These are phyloP conservation scores for Hemithea aestivaria DNA, from an alignment of 2,888 invertebrate genomes.

Conservation along the genomic window DNA sequence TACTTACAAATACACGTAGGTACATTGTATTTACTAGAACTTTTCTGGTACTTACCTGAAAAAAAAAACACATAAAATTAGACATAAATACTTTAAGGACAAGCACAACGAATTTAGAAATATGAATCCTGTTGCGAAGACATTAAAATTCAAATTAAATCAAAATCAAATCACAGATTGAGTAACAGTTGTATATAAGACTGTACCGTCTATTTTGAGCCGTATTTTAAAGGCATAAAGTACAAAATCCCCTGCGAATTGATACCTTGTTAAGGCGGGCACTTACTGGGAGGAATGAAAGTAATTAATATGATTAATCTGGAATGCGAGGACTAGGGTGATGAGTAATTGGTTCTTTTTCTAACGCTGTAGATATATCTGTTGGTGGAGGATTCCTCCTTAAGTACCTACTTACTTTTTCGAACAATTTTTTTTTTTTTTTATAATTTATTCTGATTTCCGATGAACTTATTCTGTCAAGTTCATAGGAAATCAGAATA, in stretches of 20 bases:
- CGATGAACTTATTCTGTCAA: too few relatives aligned
- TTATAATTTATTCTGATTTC: too few relatives aligned
- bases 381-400: too few relatives aligned
- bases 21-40: neutral
- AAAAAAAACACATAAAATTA: neutral
- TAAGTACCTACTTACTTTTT: too few relatives aligned
- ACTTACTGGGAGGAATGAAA: slow-evolving; percentile 49
- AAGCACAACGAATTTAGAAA: neutral
- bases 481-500: too few relatives aligned
- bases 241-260: slow-evolving; percentile 7
- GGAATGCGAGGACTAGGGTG: slow-evolving; percentile 46
- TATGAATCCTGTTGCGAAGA: too few relatives aligned
- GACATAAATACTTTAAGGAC: neutral
- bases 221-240: slow-evolving; percentile 4
- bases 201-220: neutral
- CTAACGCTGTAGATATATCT: slow-evolving; percentile 14
- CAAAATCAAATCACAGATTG: slow-evolving; percentile 1
- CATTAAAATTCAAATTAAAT: too few relatives aligned
- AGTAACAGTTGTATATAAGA: slow-evolving; percentile 1
- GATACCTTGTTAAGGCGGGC: slow-evolving; percentile 29
- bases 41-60: slow-evolving; percentile 4
- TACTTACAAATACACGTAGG: too few relatives aligned
- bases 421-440: too few relatives aligned
- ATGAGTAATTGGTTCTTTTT: slow-evolving; percentile 56
- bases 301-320: slow-evolving; percentile 72